A percentile compares a stretch with the other conserved stretches of the same genome.
Evolutionary conservation across 2,797 vertebrate genomes (phyloP).

Genomic region (Acomys russatus): DNA sequence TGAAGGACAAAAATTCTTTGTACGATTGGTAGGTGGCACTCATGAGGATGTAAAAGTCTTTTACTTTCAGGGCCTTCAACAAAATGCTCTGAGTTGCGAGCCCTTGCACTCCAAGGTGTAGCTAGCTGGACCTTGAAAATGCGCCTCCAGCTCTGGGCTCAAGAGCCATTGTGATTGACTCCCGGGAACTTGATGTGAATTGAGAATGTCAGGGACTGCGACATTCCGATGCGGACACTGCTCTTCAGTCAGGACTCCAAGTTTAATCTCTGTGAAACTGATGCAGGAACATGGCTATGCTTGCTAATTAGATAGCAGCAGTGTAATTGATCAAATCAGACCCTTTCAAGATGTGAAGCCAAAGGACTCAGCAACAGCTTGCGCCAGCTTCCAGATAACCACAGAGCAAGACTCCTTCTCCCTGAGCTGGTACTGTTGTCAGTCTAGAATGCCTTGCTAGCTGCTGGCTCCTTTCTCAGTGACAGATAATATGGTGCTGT

Average conservation of each 20-base stretch:
- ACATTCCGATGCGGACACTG: constrained; percentile 38
- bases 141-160: neutral
- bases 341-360: constrained; percentile 67
- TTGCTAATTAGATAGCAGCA: constrained; percentile 76
- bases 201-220: constrained; percentile 29
- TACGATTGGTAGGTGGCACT: neutral
- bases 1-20: neutral
- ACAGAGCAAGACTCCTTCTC: neutral
- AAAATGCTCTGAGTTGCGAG: neutral
- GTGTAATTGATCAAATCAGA: constrained; percentile 77
- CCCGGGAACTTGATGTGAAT: neutral
- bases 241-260: constrained; percentile 68
- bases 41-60: neutral
- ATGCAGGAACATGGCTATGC: constrained; percentile 54
- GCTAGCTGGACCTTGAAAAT: neutral
- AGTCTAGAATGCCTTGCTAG: constrained; percentile 67
- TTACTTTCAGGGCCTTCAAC: neutral
- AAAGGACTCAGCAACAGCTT: constrained; percentile 69
- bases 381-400: constrained; percentile 59
- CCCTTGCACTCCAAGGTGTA: neutral
- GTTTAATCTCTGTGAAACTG: constrained; percentile 71
- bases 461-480: constrained; percentile 61
- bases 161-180: neutral
- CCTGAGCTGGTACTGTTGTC: constrained; percentile 50
- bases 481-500: neutral